These are phyloP conservation scores for Polydesmus complanatus DNA, from an alignment of 2,888 invertebrate species.

Conservation along the genomic window DNA sequence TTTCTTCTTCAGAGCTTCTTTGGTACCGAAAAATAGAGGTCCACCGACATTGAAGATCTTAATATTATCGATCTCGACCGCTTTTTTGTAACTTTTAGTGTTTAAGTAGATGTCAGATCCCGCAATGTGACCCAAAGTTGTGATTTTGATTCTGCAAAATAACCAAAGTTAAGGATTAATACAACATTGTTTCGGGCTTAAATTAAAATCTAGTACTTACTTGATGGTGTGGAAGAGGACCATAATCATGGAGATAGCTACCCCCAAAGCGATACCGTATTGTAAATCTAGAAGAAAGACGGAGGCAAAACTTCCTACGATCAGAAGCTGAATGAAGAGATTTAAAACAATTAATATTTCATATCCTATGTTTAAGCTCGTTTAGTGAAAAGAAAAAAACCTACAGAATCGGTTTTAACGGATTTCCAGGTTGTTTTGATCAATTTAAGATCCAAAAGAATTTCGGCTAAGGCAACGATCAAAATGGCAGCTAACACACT, in stretches of 20 bases:
- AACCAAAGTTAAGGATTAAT: background rate
- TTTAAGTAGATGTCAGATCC: constrained; percentile 10
- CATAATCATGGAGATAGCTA: constrained; percentile 11
- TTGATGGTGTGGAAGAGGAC: constrained; percentile 10
- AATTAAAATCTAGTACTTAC: background rate
- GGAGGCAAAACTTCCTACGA: constrained; percentile 6
- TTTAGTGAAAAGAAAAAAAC: too few species aligned
- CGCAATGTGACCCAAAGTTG: constrained; percentile 7
- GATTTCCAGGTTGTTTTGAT: constrained; percentile 13
- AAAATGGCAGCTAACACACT: constrained; percentile 10
- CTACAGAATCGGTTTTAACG: constrained; percentile 12
- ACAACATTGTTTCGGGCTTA: background rate
- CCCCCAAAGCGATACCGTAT: constrained; percentile 11
- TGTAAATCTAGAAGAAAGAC: constrained; percentile 12
- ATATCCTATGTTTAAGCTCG: too few species aligned
- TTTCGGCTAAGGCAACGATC: constrained; percentile 12
- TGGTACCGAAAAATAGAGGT: constrained; percentile 10
- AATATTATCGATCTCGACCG: constrained; percentile 7
- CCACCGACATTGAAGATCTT: constrained; percentile 12
- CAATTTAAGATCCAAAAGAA: constrained; percentile 11
- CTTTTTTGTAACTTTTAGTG: constrained; percentile 12
- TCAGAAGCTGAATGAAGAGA: constrained; percentile 1
- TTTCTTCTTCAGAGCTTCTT: constrained; percentile 7
- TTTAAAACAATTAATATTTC: too few species aligned
- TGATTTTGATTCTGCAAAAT: constrained; percentile 1